Percentiles rank a stretch among this genome's conserved stretches.
phyloP scores from a whole-genome alignment of 2,113 vertebrate species.

The Corythaixoides concolor region DNA sequence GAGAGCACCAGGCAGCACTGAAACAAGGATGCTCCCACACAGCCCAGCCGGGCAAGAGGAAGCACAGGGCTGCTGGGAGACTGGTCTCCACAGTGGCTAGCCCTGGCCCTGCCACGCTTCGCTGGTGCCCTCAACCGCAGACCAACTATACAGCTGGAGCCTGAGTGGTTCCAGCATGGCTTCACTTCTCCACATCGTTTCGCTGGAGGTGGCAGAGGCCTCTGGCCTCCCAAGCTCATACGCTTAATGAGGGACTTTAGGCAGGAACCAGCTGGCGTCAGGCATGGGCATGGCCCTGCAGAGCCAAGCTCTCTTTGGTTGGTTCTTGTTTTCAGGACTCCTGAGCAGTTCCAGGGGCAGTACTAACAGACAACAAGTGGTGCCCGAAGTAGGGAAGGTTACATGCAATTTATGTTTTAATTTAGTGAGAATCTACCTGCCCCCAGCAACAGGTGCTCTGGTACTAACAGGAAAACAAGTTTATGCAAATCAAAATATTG shows the following conservation, averaged over 20 bases:
- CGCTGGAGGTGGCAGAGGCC: neutral
- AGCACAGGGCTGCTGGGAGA: neutral
- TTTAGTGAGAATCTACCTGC: neutral
- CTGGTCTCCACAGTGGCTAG: neutral
- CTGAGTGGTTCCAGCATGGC: neutral
- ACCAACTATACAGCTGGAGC: neutral
- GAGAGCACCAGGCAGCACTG: neutral
- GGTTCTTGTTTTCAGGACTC: neutral
- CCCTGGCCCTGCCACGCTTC: neutral
- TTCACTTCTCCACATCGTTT: fast-evolving
- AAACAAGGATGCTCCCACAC: neutral
- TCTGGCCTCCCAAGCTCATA: neutral
- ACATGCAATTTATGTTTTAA: neutral
- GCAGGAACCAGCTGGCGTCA: neutral
- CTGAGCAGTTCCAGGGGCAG: neutral
- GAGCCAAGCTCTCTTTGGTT: neutral
- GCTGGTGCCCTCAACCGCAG: neutral
- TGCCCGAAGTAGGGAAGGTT: neutral
- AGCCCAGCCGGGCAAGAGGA: fast-evolving
- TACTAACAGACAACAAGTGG: fast-evolving
- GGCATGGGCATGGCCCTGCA: neutral
- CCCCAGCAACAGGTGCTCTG: neutral
- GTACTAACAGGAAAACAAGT: slow-evolving; percentile 6
- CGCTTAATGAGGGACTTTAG: neutral
- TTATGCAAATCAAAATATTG: slow-evolving; percentile 33